Evolutionary conservation across 1,140 invertebrate species (phyloP), one percentile per base, ranked within the genome.

Genomic region (Neomicropteryx cornuta): DNA sequence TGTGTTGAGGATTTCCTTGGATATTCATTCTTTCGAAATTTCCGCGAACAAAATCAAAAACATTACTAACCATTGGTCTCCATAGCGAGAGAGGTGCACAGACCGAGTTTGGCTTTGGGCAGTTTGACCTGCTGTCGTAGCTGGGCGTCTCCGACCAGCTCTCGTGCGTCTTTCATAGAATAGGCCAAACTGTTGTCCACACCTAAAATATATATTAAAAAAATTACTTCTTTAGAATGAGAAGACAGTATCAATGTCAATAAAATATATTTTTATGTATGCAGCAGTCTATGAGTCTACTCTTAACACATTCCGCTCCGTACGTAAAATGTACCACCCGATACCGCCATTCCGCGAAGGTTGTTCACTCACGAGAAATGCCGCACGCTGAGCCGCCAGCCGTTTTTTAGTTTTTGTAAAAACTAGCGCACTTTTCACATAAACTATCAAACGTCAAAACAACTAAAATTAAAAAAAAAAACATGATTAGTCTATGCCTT

Each of bases 21-120:
- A 19, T 10, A 27, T 13, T 13, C 33, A 41, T 42, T 29, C 28
- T 35, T 38, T 34, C 30, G 18, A 38, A 46, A 36, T 42, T 33
- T 21, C 24, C 37, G 38, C 23, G 21, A 38, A 46, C 40, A 47
- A 34, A 42, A 39, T 37, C 16, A 45, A 32, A 34, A 28, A 22
- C 35, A 21, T 18, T 23, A 48, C 56, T 55, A 63, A 69, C 91
- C 90, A 49, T 90, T 87, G 1, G 83, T 86, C 50, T 88, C 81
- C 36, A 91, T 49, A 1, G 88, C 81, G 4, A 94, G 61, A 0
- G 82, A 78, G 1, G 76, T 75, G 53, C 89, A 95, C n/a, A 80
- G 71, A 18, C 84, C 84, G 6, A 87, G 57, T 27, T 75, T 73
- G 36, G 72, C 77, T 51, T 83, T 86, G 1, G 86, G 79, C 18